Percentiles rank a stretch among this genome's conserved stretches.
Evolutionary conservation across 2,888 invertebrate species (phyloP).

Genomic region (Leptinotarsa juncta): DNA sequence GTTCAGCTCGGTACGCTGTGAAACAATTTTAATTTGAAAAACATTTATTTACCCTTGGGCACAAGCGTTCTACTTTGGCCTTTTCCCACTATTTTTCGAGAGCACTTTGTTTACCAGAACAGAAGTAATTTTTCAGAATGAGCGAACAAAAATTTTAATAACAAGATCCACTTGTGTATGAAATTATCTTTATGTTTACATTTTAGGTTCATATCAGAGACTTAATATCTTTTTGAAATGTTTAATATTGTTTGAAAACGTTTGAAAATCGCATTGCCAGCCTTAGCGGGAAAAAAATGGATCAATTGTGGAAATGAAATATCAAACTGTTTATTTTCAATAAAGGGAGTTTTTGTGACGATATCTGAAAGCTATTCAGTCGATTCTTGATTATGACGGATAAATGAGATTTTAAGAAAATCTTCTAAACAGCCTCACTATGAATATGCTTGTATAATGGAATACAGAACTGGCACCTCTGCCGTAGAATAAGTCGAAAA

Average conservation of each 20-base stretch:
- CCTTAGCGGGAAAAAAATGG: neutral
- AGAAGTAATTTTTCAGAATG: conserved; percentile 53
- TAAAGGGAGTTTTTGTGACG: neutral
- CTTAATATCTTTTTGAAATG: conserved; percentile 41
- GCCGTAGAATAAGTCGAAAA: too few relatives aligned
- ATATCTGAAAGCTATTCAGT: neutral
- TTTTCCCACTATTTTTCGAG: conserved; percentile 40
- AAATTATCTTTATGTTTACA: conserved; percentile 49
- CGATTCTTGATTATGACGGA: too few relatives aligned
- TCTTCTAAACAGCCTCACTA: too few relatives aligned
- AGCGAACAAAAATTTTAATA: conserved; percentile 53
- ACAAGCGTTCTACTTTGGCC: conserved; percentile 33
- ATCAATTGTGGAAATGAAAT: conserved; percentile 3
- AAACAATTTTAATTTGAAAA: conserved; percentile 50
- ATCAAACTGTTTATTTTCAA: neutral
- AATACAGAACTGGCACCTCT: too few relatives aligned
- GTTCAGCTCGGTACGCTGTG: conserved; percentile 2
- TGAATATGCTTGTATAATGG: too few relatives aligned
- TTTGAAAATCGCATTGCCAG: neutral
- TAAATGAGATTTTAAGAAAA: too few relatives aligned
- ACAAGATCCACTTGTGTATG: conserved; percentile 50
- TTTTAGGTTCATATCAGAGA: conserved; percentile 40
- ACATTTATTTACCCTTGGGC: conserved; percentile 44
- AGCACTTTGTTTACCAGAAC: conserved; percentile 50
- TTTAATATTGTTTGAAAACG: conserved; percentile 25